phyloP scores from a whole-genome alignment of 2,888 invertebrate genomes.

The Xestia ashworthii region DNA sequence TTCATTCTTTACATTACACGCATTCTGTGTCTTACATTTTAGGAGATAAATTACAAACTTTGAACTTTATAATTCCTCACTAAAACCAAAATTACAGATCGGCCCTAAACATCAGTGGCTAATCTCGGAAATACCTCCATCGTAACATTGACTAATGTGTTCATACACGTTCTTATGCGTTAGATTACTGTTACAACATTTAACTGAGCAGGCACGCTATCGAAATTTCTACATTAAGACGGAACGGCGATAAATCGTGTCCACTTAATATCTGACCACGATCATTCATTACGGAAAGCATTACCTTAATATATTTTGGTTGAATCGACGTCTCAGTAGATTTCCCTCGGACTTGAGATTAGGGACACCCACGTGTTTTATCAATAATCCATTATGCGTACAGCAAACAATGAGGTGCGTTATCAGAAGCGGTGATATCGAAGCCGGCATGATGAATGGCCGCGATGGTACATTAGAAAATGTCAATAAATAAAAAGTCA shows the following conservation, averaged over 20 bases:
- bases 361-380: slow-evolving; percentile 89
- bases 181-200: slow-evolving; percentile 84
- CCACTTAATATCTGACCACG: slow-evolving; percentile 85
- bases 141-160: slow-evolving; percentile 85
- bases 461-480: slow-evolving; percentile 86
- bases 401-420: slow-evolving; percentile 87
- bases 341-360: slow-evolving; percentile 82
- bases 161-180: slow-evolving; percentile 76
- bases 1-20: slow-evolving; percentile 65
- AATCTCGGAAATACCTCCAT: slow-evolving; percentile 79
- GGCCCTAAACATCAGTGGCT: slow-evolving; percentile 76
- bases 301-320: slow-evolving; percentile 82
- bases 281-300: slow-evolving; percentile 84
- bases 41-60: slow-evolving; percentile 80
- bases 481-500: slow-evolving; percentile 90
- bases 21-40: slow-evolving; percentile 67
- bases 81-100: slow-evolving; percentile 77
- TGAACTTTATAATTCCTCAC: slow-evolving; percentile 78
- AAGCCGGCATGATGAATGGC: slow-evolving; percentile 85
- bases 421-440: slow-evolving; percentile 85
- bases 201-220: slow-evolving; percentile 82
- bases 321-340: slow-evolving; percentile 81
- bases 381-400: slow-evolving; percentile 90
- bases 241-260: slow-evolving; percentile 83
- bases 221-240: slow-evolving; percentile 84